Evolutionary conservation across 2,113 vertebrate species (phyloP), one percentile per base, ranked within the genome.

Genomic region (Emydura subglobosa): DNA sequence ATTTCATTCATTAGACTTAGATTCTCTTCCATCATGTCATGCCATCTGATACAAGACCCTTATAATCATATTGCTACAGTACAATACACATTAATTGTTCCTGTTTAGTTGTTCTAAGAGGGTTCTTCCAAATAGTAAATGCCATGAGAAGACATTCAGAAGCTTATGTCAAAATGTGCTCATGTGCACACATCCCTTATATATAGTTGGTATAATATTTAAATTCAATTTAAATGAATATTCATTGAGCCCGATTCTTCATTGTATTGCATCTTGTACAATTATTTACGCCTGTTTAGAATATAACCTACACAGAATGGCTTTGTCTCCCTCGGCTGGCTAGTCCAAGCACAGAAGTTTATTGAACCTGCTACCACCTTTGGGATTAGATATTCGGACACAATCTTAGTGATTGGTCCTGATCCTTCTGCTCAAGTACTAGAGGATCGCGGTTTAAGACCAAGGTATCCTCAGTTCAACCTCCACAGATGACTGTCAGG

Each of bases 391-490:
- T 84, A 78, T 49, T 65, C 39, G 39, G 27, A 78, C 42, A 44
- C 5, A 49, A 12, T 8, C 27, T 86, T 19, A 55, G 9, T 13
- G n/a, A 47, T 5, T 49, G 92, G 49, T 65, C 90, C 82, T 22
- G 53, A 79, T 91, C 80, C 82, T 89, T 29, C 81, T 82, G 3
- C 31, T 92, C 65, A 59, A 61, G 47, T 34, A 8, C 4, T 34
- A 39, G 61, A 91, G 44, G n/a, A 86, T 76, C 89, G 25, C 44
- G 11, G 49, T 86, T 82, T 27, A 29, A 78, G 42, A 42, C 79
- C 88, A 65, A 92, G 74, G 89, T 92, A 93, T 25, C 31, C 31
- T 44, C n/a, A 6, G 12, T 29, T 76, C 22, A 91, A 86, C 82
- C 74, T 65, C 72, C 86, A 72, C 65, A 42, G 53, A 39, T 1